Conservation (phyloP, 2,888 invertebrate genomes). For the Ametastegia equiseti region DNA sequence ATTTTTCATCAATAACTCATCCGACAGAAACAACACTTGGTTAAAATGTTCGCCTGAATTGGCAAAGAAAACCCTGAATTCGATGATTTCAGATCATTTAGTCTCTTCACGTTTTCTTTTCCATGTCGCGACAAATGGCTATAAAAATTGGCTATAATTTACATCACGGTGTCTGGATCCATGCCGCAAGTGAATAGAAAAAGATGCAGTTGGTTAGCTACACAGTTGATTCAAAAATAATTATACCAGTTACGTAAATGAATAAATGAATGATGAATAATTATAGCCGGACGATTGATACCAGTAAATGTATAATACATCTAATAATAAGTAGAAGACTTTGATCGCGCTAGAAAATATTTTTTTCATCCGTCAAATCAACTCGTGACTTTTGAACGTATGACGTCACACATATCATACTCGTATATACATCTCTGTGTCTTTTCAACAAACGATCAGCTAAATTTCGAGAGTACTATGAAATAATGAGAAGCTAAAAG, state of each 20-base stretch:
- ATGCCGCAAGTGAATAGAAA: too few species aligned
- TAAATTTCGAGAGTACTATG: background rate
- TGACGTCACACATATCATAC: too few species aligned
- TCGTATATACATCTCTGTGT: too few species aligned
- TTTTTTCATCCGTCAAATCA: too few species aligned
- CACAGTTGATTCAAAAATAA: background rate
- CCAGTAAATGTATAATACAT: background rate
- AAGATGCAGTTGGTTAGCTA: too few species aligned
- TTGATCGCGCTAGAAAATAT: background rate
- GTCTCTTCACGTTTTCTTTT: too few species aligned
- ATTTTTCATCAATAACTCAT: background rate
- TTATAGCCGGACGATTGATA: background rate
- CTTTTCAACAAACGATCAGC: background rate
- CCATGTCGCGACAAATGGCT: too few species aligned
- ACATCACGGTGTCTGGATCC: too few species aligned
- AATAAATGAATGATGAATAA: conserved; percentile 5
- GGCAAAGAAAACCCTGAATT: too few species aligned
- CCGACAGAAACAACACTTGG: background rate
- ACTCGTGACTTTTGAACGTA: background rate
- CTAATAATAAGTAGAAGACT: background rate
- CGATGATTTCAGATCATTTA: too few species aligned
- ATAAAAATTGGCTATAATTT: too few species aligned
- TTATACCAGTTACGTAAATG: background rate
- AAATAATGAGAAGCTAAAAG: background rate
- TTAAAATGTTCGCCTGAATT: too few species aligned